Evolutionary conservation across 2,888 invertebrate species (phyloP).

Genomic region (Dichetophora obliterata): DNA sequence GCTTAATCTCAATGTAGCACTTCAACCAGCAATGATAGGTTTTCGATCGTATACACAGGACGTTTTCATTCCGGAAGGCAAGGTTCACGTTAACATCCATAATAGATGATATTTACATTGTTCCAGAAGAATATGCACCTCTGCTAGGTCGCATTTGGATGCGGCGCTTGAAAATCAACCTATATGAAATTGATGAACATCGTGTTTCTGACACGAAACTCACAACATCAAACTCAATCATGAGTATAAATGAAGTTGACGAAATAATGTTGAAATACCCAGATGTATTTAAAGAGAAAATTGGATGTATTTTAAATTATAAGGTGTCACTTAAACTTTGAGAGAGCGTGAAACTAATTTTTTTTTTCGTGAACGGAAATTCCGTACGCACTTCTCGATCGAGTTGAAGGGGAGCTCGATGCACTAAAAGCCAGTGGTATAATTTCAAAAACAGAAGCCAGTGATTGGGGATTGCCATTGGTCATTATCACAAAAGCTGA

Average conservation of each 20-base stretch:
- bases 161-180: not conserved
- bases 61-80: too few species aligned
- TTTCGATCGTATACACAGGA: too few species aligned
- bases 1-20: too few species aligned
- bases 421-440: slow-evolving; percentile 25
- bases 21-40: too few species aligned
- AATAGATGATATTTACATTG: not conserved
- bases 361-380: slow-evolving; percentile 34
- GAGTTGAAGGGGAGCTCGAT: slow-evolving; percentile 35
- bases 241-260: too few species aligned
- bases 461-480: too few species aligned
- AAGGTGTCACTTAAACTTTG: slow-evolving; percentile 33
- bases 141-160: not conserved
- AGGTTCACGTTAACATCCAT: not conserved
- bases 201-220: not conserved
- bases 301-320: slow-evolving; percentile 33
- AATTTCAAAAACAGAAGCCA: slow-evolving; percentile 15
- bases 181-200: not conserved
- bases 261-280: not conserved
- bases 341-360: slow-evolving; percentile 33
- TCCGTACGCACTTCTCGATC: slow-evolving; percentile 31
- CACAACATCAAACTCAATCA: not conserved
- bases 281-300: slow-evolving; percentile 30
- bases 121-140: not conserved
- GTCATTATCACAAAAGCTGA: too few species aligned